phyloP scores from a whole-genome alignment of 2,888 invertebrate species.

The Leuctra nigra region DNA sequence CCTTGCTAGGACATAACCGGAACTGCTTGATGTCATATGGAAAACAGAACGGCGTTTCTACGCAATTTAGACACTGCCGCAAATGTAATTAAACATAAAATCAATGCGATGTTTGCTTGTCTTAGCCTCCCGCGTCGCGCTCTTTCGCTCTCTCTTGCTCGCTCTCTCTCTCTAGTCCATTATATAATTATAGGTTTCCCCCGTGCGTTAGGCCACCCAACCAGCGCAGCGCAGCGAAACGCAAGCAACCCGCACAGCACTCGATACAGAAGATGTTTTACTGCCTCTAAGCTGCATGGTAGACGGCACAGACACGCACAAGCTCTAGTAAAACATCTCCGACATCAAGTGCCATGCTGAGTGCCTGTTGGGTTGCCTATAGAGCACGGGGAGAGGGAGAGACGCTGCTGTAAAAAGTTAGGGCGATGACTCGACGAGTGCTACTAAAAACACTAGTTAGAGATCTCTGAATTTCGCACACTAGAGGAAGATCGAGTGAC shows the following conservation, averaged over 20 bases:
- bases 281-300: neutral
- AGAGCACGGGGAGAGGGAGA: neutral
- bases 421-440: slow-evolving; percentile 16
- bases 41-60: no score
- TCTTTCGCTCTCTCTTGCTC: no score
- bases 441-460: slow-evolving; percentile 19
- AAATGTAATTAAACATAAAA: slow-evolving; percentile 4
- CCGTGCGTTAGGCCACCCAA: neutral
- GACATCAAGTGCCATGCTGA: slow-evolving; percentile 9
- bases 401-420: slow-evolving; percentile 14
- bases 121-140: no score
- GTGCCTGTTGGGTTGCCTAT: slow-evolving; percentile 5
- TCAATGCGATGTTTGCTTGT: neutral
- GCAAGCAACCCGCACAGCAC: neutral
- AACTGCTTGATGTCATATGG: neutral
- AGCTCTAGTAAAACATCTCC: slow-evolving; percentile 10
- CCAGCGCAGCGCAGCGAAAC: neutral
- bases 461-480: no score
- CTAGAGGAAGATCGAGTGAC: no score
- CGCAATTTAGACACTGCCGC: neutral
- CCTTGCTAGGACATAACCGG: neutral
- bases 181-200: neutral
- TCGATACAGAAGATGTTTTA: slow-evolving; percentile 9
- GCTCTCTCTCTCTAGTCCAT: neutral
- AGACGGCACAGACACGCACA: slow-evolving; percentile 12